These are phyloP conservation scores for Calypte anna DNA, from an alignment of 2,113 vertebrate genomes.

Conservation along the genomic window DNA sequence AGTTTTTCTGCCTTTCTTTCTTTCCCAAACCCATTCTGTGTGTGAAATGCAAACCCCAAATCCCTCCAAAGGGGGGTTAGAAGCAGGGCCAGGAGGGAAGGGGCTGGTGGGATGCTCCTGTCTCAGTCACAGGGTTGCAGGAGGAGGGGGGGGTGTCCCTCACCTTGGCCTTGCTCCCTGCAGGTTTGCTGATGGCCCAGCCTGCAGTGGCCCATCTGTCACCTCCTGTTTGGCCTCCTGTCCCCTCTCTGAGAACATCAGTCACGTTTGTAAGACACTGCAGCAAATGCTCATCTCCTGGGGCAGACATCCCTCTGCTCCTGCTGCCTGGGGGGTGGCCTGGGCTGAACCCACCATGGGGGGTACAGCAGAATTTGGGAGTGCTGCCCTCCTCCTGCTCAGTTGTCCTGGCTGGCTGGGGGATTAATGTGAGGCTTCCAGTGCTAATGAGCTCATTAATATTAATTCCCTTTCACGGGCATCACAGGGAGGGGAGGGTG, in stretches of 20 bases:
- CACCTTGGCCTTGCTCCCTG: background rate
- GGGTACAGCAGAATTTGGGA: background rate
- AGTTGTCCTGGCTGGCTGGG: background rate
- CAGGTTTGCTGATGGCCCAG: background rate
- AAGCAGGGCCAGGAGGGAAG: background rate
- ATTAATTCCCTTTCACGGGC: background rate
- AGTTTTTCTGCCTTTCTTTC: background rate
- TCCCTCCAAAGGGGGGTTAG: fast-evolving
- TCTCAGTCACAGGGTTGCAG: background rate
- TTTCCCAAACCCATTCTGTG: background rate
- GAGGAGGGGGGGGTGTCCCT: background rate
- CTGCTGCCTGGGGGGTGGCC: background rate
- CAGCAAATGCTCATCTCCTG: background rate
- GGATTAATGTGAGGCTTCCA: background rate
- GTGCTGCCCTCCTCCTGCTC: background rate
- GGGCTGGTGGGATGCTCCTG: background rate
- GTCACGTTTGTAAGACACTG: fast-evolving
- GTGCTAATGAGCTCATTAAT: background rate
- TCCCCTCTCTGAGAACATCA: background rate
- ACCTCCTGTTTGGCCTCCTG: background rate
- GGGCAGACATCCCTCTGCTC: background rate
- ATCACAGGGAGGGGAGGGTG: background rate
- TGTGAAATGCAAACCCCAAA: background rate
- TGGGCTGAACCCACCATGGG: no score
- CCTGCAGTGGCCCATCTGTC: background rate